A percentile compares a stretch with the other conserved stretches of the same genome.
Conservation (phyloP, 2,888 invertebrate species). For the Saturnia pavonia region DNA sequence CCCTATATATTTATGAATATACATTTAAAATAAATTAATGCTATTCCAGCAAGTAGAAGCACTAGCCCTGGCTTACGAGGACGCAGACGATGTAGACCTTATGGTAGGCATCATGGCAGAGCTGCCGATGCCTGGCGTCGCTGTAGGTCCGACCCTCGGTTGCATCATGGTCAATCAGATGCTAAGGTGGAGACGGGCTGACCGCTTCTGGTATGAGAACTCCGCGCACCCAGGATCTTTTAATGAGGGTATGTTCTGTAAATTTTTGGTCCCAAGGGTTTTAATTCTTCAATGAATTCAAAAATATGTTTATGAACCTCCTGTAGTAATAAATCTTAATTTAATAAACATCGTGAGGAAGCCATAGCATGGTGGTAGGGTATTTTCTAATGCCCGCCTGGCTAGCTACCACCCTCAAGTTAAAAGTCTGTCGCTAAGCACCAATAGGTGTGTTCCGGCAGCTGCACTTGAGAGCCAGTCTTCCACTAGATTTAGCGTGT, state of each 20-base stretch:
- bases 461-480: too few species aligned
- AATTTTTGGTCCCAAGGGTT: background rate
- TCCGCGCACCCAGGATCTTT: slow-evolving; percentile 36
- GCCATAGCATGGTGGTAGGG: too few species aligned
- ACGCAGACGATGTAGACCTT: slow-evolving; percentile 91
- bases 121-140: slow-evolving; percentile 87
- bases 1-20: too few species aligned
- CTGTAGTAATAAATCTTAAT: too few species aligned
- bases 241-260: slow-evolving; percentile 31
- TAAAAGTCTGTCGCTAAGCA: too few species aligned
- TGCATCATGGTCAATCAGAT: slow-evolving; percentile 93
- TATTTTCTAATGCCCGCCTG: too few species aligned
- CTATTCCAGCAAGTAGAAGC: slow-evolving; percentile 48
- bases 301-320: background rate
- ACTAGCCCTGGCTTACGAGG: slow-evolving; percentile 49
- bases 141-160: slow-evolving; percentile 92
- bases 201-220: slow-evolving; percentile 87
- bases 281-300: background rate
- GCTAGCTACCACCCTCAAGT: too few species aligned
- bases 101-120: slow-evolving; percentile 95
- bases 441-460: too few species aligned
- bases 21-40: too few species aligned
- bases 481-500: too few species aligned
- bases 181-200: slow-evolving; percentile 88
- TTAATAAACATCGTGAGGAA: too few species aligned